These are phyloP conservation scores for Lithophane ornitopus DNA, from an alignment of 2,888 invertebrate species.

Conservation along the genomic window DNA sequence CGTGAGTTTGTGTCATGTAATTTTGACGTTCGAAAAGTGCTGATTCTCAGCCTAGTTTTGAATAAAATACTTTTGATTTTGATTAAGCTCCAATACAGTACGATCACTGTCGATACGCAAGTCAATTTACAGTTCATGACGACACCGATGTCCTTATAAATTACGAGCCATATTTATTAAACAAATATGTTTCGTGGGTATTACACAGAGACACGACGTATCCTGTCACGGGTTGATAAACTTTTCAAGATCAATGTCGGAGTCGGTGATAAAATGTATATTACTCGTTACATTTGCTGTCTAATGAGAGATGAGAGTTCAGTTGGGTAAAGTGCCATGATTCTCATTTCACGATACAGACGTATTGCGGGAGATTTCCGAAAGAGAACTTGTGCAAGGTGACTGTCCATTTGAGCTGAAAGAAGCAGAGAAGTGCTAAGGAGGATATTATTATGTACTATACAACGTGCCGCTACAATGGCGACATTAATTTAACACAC, in stretches of 20 bases:
- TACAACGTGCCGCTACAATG: too few relatives aligned
- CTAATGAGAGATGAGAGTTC: background rate
- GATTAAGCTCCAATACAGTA: background rate
- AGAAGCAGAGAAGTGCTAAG: background rate
- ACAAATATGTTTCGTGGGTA: slow-evolving; percentile 34
- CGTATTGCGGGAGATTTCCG: background rate
- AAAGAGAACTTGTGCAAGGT: background rate
- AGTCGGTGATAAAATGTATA: slow-evolving; percentile 31
- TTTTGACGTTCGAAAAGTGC: too few relatives aligned
- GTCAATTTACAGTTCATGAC: slow-evolving; percentile 1
- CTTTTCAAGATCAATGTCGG: slow-evolving; percentile 45
- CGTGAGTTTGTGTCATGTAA: too few relatives aligned
- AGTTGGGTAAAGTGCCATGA: background rate
- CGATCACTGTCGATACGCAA: background rate
- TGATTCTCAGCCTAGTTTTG: too few relatives aligned
- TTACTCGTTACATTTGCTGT: background rate
- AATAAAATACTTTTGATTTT: too few relatives aligned
- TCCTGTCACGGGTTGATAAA: slow-evolving; percentile 45
- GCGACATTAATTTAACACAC: too few relatives aligned
- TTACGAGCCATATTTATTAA: background rate
- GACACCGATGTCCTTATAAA: slow-evolving; percentile 25
- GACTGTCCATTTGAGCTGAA: background rate
- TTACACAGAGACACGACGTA: slow-evolving; percentile 27
- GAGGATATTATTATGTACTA: background rate
- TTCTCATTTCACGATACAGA: background rate